These are phyloP conservation scores for Myrmecophaga tridactyla DNA, from an alignment of 2,113 vertebrate species.

Conservation along the genomic window DNA sequence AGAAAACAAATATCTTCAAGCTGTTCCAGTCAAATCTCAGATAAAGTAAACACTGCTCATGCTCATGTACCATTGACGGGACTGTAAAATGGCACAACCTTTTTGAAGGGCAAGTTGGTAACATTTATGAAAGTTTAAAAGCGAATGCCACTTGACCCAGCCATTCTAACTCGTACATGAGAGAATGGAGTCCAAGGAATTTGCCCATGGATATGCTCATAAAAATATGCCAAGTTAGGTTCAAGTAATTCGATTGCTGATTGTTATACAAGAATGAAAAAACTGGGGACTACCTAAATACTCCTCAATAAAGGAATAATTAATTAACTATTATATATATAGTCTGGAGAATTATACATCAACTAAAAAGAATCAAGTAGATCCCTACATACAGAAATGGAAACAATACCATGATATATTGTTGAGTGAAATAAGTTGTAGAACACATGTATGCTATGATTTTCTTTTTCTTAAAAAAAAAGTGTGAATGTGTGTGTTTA, in stretches of 20 bases:
- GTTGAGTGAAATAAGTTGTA: slow-evolving; percentile 10
- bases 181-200: too few species aligned
- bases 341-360: neutral
- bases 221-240: neutral
- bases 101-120: neutral
- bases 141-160: neutral
- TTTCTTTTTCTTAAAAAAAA: slow-evolving; percentile 28
- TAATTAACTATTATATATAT: neutral
- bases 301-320: neutral
- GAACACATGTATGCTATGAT: neutral
- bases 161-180: slow-evolving; percentile 11
- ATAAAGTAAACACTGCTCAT: neutral
- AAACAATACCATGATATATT: neutral
- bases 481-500: neutral
- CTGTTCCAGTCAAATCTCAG: neutral
- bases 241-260: neutral
- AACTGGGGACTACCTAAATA: neutral
- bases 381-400: neutral
- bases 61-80: neutral
- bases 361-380: slow-evolving; percentile 3
- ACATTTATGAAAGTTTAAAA: neutral
- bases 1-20: slow-evolving; percentile 1
- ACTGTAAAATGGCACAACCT: neutral
- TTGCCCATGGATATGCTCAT: neutral
- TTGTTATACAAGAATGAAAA: neutral